phyloP scores from a whole-genome alignment of 2,888 invertebrate genomes.

The Phengaris alcon region DNA sequence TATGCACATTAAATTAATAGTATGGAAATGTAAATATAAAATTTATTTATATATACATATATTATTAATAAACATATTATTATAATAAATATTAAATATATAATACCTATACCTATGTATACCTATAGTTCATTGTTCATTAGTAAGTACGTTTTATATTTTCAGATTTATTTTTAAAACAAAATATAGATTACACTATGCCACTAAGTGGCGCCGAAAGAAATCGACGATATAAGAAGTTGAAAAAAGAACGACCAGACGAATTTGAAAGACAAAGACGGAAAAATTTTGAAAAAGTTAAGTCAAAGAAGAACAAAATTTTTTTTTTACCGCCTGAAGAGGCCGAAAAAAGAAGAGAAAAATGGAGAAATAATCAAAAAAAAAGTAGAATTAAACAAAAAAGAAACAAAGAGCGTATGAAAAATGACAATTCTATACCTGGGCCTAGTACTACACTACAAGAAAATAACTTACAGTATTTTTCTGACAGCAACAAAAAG shows the following conservation, averaged over 20 bases:
- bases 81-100: neutral
- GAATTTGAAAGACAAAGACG: too few relatives aligned
- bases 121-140: neutral
- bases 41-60: too few relatives aligned
- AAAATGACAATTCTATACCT: too few relatives aligned
- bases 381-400: neutral
- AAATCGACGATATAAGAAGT: neutral
- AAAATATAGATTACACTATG: neutral
- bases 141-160: neutral
- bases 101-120: neutral
- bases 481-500: too few relatives aligned
- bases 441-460: too few relatives aligned
- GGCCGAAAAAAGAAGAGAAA: conserved; percentile 1
- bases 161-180: conserved; percentile 3
- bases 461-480: too few relatives aligned
- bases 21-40: too few relatives aligned
- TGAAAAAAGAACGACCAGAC: too few relatives aligned
- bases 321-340: neutral
- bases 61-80: too few relatives aligned
- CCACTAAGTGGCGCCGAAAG: neutral
- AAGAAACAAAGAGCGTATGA: neutral
- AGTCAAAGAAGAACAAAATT: neutral
- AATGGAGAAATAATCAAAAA: conserved; percentile 2
- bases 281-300: neutral
- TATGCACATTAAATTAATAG: too few relatives aligned